A percentile compares a stretch with the other conserved stretches of the same genome.
These are phyloP conservation scores for Gryllus longicercus DNA, from an alignment of 2,888 invertebrate species.

Conservation along the genomic window DNA sequence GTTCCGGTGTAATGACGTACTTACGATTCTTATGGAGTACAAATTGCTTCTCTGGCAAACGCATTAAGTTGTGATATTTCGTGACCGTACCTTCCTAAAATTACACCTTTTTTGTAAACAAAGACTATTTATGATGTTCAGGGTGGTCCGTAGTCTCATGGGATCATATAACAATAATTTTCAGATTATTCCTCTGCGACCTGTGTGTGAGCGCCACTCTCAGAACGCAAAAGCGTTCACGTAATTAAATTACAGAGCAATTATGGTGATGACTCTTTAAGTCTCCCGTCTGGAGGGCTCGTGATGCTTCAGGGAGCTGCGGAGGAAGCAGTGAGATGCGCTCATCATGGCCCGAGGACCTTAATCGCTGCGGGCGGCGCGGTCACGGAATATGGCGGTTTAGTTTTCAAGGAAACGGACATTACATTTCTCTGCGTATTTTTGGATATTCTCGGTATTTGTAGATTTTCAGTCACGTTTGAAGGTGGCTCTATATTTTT, in stretches of 20 bases:
- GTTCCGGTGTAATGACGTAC: slow-evolving; percentile 1
- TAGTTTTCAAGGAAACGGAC: too few species aligned
- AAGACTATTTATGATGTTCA: neutral
- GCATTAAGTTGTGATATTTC: neutral
- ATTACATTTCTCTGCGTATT: too few species aligned
- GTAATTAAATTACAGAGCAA: slow-evolving; percentile 7
- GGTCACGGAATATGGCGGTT: neutral
- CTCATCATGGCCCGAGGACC: neutral
- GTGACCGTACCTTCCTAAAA: neutral
- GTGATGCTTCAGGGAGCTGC: neutral
- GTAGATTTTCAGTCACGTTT: too few species aligned
- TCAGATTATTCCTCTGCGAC: neutral
- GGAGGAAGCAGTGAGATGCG: neutral
- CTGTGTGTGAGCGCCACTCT: neutral
- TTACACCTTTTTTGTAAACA: slow-evolving; percentile 1
- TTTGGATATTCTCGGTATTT: too few species aligned
- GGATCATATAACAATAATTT: neutral
- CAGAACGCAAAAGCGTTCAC: neutral
- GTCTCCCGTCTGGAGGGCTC: neutral
- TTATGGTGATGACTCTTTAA: neutral
- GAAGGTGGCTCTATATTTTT: too few species aligned
- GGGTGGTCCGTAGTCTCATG: neutral
- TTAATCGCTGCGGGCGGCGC: neutral
- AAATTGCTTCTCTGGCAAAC: neutral
- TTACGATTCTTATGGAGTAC: slow-evolving; percentile 17